Base-by-base conservation (phyloP, 2,113 vertebrate species). In the Corythaeola cristata region DNA sequence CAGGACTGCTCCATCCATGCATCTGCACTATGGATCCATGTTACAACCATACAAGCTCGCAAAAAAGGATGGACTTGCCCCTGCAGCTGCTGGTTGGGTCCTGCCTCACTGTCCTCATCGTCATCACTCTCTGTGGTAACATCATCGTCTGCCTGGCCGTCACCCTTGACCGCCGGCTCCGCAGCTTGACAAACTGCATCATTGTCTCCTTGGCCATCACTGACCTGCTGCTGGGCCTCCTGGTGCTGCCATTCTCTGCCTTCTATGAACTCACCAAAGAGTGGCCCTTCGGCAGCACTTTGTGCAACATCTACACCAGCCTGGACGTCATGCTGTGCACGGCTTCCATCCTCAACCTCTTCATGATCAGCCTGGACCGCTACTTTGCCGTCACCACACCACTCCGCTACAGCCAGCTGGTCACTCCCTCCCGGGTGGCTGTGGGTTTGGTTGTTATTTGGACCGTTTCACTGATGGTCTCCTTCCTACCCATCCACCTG, bases 301-400 rank as follows among this genome's bases (percentile, higher is more conserved):
- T 99, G 78, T 99, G 99, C 96, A 99, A 99, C 88, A 98, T 99
- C 97, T 99, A 99, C 83, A 98, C 97, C 94, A 99, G 99, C 93
- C 97, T 99, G 97, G 99, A 99, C 0, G 99, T 99, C 93, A 99
- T 99, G 99, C 97, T 99, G 52, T 99, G 99, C 97, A 99, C 99
- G 0, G 99, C 99, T 76, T 99, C 99, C 95, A 99, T 99, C 93
- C 99, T 99, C 89, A 99, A 99, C 84, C 99, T 99, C 52, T 98
- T 99, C 89, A 97, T 99, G 97, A 99, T 99, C 97, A 99, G 99
- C 78, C 97, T 99, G 9, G 99, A 99, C 94, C 98, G 99, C 59
- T 99, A 99, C 98, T 98, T 99, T 4, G 99, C 99, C 0, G 98
- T 99, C 90, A 99, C 98, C 1, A 98, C 98, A 64, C 99, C 99